These are phyloP conservation scores for Macrochelys suwanniensis DNA, from an alignment of 2,797 vertebrate genomes.

Conservation along the genomic window DNA sequence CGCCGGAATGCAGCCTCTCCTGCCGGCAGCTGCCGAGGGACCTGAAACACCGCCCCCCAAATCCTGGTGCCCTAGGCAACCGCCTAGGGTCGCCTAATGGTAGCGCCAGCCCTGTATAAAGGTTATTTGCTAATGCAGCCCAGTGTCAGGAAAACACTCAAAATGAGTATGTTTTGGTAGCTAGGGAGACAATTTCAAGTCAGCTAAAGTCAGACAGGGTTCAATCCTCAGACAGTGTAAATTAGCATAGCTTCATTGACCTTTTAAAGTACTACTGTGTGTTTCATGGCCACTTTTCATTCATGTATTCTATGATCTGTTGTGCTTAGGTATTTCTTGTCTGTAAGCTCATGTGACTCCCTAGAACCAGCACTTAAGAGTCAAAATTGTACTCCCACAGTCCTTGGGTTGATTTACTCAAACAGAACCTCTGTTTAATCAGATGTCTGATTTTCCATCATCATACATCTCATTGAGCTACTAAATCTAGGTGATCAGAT, in stretches of 20 bases:
- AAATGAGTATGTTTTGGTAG: neutral
- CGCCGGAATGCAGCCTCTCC: too few species aligned
- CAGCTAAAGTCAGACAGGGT: neutral
- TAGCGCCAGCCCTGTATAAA: neutral
- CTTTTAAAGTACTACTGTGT: neutral
- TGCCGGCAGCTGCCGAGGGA: too few species aligned
- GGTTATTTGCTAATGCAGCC: neutral
- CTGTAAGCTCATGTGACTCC: neutral
- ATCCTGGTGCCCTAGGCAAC: too few species aligned
- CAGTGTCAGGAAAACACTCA: neutral
- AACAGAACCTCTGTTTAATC: neutral
- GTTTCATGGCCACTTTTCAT: neutral
- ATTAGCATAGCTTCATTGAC: neutral
- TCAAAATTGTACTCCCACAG: neutral
- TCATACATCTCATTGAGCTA: neutral
- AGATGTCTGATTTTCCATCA: neutral
- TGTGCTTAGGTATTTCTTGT: neutral
- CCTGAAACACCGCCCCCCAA: too few species aligned
- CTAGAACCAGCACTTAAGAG: neutral
- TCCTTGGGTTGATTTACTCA: neutral
- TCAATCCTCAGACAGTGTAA: neutral
- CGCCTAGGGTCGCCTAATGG: too few species aligned
- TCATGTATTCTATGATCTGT: neutral
- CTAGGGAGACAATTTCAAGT: neutral
- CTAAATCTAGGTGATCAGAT: neutral